Percentiles rank a stretch among this genome's conserved stretches.
Evolutionary conservation across 2,113 vertebrate genomes (phyloP).

Genomic region (Eudyptes chrysolophus): DNA sequence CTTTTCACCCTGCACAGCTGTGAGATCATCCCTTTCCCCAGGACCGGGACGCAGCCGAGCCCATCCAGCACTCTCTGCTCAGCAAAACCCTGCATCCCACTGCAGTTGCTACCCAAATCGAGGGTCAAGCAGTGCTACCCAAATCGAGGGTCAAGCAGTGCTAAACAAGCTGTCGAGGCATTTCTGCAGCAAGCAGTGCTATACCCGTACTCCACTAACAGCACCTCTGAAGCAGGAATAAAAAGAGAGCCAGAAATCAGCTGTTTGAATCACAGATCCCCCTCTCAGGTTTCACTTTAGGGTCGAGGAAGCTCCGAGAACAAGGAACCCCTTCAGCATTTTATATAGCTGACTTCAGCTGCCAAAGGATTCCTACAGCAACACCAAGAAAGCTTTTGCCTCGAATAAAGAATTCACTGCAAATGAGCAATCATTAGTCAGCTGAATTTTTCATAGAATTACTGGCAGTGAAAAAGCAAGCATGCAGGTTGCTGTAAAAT

Average conservation of each 20-base stretch:
- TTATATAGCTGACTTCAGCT: not conserved
- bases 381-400: not conserved
- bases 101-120: not conserved
- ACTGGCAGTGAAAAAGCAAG: conserved; percentile 63
- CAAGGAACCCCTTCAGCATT: not conserved
- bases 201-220: not conserved
- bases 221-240: not conserved
- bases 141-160: not conserved
- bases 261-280: not conserved
- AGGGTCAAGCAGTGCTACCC: not conserved
- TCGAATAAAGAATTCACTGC: conserved; percentile 43
- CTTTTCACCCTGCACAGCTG: not conserved
- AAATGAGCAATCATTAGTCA: conserved; percentile 65
- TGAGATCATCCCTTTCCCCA: not conserved
- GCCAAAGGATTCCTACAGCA: conserved; percentile 8
- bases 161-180: not conserved
- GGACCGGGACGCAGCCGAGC: not conserved
- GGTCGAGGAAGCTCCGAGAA: not conserved
- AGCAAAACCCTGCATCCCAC: not conserved
- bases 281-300: not conserved
- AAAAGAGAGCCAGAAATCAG: not conserved
- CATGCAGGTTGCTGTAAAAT: conserved; percentile 7
- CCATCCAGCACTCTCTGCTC: not conserved
- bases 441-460: conserved; percentile 48
- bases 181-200: not conserved